A percentile compares a stretch with the other conserved stretches of the same genome.
phyloP scores from a whole-genome alignment of 2,888 invertebrate species.

The Stenodema calcarata region DNA sequence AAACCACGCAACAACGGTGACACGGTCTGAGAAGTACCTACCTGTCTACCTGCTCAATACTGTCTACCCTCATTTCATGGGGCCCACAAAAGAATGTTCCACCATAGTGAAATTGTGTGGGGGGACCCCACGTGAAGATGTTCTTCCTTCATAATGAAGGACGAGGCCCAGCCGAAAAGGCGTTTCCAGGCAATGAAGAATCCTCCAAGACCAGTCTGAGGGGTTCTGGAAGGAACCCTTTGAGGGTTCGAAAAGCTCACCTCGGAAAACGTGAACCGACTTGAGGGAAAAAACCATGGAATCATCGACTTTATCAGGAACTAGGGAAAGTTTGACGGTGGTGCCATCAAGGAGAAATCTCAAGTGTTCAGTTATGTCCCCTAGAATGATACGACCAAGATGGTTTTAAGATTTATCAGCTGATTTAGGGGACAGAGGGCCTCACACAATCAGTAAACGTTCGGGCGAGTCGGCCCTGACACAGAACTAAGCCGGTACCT shows the following conservation, averaged over 20 bases:
- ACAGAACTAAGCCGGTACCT: too few relatives aligned
- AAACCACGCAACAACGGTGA: background rate
- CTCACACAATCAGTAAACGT: too few relatives aligned
- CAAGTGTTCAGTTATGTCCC: too few relatives aligned
- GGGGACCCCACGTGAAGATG: background rate
- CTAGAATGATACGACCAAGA: too few relatives aligned
- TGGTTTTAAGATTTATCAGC: too few relatives aligned
- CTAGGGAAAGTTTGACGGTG: too few relatives aligned
- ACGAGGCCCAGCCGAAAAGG: background rate
- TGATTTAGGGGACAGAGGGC: too few relatives aligned
- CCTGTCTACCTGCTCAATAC: background rate
- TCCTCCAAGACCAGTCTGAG: background rate
- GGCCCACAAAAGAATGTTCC: background rate
- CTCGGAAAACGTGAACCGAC: too few relatives aligned
- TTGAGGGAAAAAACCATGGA: too few relatives aligned
- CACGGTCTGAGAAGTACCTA: background rate
- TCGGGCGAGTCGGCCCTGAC: too few relatives aligned
- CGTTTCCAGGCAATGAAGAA: background rate
- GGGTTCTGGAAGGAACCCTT: background rate
- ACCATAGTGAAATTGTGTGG: background rate
- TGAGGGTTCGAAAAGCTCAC: background rate
- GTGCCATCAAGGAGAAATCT: too few relatives aligned
- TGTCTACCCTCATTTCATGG: background rate
- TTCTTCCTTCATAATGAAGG: background rate
- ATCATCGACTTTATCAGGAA: too few relatives aligned